Conservation (phyloP, 2,888 invertebrate genomes). For the Subacronicta megacephala region DNA sequence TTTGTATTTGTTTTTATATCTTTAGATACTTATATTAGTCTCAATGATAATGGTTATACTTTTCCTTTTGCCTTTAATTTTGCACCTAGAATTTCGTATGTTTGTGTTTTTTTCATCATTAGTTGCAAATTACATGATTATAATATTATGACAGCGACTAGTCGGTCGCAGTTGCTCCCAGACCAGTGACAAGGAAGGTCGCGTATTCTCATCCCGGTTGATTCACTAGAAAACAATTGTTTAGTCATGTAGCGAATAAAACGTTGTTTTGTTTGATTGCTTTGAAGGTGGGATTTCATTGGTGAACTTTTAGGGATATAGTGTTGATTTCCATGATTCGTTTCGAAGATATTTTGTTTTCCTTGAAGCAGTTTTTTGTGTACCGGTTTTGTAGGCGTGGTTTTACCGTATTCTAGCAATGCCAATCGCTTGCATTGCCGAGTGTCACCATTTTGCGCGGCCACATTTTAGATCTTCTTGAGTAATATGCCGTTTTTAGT, state of each 20-base stretch:
- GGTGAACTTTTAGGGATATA: slow-evolving; percentile 10
- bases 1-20: not conserved
- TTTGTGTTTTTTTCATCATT: too few species aligned
- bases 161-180: slow-evolving; percentile 13
- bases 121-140: slow-evolving; percentile 32
- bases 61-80: too few species aligned
- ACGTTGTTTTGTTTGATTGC: slow-evolving; percentile 19
- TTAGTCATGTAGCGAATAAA: slow-evolving; percentile 47
- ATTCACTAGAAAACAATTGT: slow-evolving; percentile 47
- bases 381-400: too few species aligned
- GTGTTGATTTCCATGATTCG: slow-evolving; percentile 20
- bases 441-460: too few species aligned
- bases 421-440: too few species aligned
- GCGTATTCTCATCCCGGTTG: slow-evolving; percentile 49
- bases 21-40: too few species aligned
- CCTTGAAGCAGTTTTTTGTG: too few species aligned
- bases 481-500: too few species aligned
- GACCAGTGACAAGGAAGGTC: slow-evolving; percentile 52
- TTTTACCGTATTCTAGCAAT: too few species aligned
- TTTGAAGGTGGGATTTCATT: slow-evolving; percentile 23
- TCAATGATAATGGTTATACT: too few species aligned
- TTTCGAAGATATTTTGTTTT: slow-evolving; percentile 5
- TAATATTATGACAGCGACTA: slow-evolving; percentile 3
- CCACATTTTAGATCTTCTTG: too few species aligned
- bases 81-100: too few species aligned